Evolutionary conservation across 2,797 vertebrate genomes (phyloP), one percentile per base, ranked within the genome.

Genomic region (Enteromius fasciolatus): DNA sequence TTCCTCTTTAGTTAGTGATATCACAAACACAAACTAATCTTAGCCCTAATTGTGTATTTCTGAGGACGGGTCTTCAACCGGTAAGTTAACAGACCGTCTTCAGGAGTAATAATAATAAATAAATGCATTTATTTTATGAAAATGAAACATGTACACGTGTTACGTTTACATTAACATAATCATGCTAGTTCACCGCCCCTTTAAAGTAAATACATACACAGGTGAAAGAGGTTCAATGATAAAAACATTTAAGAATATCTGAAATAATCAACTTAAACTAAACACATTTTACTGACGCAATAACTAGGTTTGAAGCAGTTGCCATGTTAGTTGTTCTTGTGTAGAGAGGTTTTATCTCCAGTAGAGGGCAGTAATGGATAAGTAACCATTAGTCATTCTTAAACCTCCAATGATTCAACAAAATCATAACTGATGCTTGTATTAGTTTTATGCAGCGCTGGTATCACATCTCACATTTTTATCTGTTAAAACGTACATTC

Each of bases 331-430:
- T 2, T 67, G 9, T 39, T 39, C 12, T 31, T 7, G 17, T 52
- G 70, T 52, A 25, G 3, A 50, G 10, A 12, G 10, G 46, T 73
- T 52, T 33, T 2, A 28, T 31, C 3, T 0, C 33, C 64, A 48
- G 25, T 25, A 68, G 79, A 81, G 68, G 68, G 79, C 54, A 81
- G 68, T 23, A 36, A 72, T 23, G 25, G 25, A 80, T 68, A 80
- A 72, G 52, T 6, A n/a, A 8, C 50, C 17, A 4, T 10, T 9
- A 9, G 50, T 33, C 18, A 12, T 20, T 20, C 3, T 5, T 7
- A 52, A 50, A 12, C 46, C 44, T 72, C 50, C 46, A 72, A 28
- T 28, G 9, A 25, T 70, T 23, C 46, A 72, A 20, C 69, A 14
- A 20, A 31, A 28, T 12, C 46, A 52, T 33, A 33, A 33, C 46